Percentiles rank a stretch among this genome's conserved stretches.
phyloP scores from a whole-genome alignment of 1,140 invertebrate genomes.

The Mycetomoellerius zeteki region DNA sequence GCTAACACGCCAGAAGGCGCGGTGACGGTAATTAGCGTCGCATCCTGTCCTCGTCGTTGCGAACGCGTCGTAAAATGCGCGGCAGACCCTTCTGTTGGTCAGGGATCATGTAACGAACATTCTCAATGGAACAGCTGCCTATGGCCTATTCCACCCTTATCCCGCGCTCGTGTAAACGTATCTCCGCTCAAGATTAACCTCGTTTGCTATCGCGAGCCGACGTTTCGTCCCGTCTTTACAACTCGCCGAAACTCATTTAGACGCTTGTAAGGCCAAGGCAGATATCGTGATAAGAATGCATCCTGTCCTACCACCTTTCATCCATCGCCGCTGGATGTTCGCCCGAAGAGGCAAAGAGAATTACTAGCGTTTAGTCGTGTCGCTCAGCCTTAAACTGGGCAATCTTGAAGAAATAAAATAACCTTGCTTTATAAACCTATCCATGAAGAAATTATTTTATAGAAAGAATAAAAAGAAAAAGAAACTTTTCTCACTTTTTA shows the following conservation, averaged over 20 bases:
- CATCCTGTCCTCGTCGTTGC: constrained; percentile 33
- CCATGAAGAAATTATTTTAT: not conserved
- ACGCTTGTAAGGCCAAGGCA: not conserved
- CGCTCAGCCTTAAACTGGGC: not conserved
- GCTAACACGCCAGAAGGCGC: constrained; percentile 16
- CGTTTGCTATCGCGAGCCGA: constrained; percentile 33
- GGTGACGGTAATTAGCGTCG: constrained; percentile 45
- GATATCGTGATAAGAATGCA: constrained; percentile 37
- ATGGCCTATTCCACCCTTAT: not conserved
- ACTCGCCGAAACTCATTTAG: constrained; percentile 36
- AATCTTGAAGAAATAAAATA: not conserved
- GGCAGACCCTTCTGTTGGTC: constrained; percentile 19
- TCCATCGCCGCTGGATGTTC: not conserved
- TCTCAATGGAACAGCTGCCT: constrained; percentile 28
- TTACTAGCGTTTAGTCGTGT: not conserved
- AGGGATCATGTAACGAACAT: constrained; percentile 21
- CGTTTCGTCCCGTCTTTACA: constrained; percentile 21
- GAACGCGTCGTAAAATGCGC: constrained; percentile 35
- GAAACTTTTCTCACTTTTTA: not conserved
- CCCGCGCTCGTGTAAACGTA: constrained; percentile 40
- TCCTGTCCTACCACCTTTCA: constrained; percentile 3
- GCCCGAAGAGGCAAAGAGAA: not conserved
- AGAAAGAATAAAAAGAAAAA: not conserved
- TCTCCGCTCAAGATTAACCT: constrained; percentile 40
- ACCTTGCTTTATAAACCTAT: not conserved